Evolutionary conservation across 2,888 invertebrate species (phyloP), one percentile per base, ranked within the genome.

Genomic region (Eristalis pertinax): DNA sequence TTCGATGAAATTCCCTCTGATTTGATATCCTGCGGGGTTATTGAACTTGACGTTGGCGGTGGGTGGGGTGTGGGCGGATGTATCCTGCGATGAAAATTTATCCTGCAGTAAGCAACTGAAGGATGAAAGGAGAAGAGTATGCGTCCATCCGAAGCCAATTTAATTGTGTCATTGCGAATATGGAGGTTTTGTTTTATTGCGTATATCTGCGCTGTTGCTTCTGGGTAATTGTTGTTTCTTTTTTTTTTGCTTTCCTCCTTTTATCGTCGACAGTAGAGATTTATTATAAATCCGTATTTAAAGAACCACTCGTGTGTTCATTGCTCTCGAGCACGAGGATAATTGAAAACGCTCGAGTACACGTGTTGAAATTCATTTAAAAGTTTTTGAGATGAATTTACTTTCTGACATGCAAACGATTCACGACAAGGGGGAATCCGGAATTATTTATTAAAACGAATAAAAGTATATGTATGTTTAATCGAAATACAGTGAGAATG

Each of bases 111-210:
- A 58, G 41, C 35, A 43, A 64, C 15, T 41, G 13, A 5, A n/a
- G 1, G 24, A n/a, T 26, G 15, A n/a, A 19, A 60, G 22, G 26
- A 38, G 13, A 24, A 60, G 41, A 3, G 68, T 63, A 58, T 64
- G 75, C 73, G 69, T 73, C 41, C 85, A 82, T 82, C 69, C 85
- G 73, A 77, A 77, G 82, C 77, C 85, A 85, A 82, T 85, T 85
- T 77, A 85, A 85, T 85, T 82, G 77, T 82, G 82, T 85, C 85
- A 82, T 63, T 81, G 67, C 32, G 72, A 72, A 81, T 81, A 77
- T 69, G 81, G 76, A 81, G 81, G 58, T 73, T 56, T 75, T 77
- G 69, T 72, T 85, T 70, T 76, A 78, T 84, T 63, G 62, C 79
- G 22, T 70, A 43, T 62, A 13, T 19, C 35, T 19, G 64, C n/a